phyloP scores from a whole-genome alignment of 2,113 vertebrate genomes.

The Gopherus evgoodei region DNA sequence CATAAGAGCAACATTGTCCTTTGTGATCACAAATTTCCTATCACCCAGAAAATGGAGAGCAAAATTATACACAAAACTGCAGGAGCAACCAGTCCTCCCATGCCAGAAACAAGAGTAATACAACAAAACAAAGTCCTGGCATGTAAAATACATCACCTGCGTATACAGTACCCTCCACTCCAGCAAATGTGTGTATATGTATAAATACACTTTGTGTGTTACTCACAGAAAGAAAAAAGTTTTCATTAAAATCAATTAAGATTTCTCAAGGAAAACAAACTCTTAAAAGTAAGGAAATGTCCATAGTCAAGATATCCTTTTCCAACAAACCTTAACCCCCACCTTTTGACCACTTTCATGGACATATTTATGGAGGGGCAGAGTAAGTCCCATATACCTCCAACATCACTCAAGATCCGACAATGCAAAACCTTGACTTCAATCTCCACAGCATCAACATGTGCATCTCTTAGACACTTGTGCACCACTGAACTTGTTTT shows the following conservation, averaged over 20 bases:
- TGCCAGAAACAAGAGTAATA: neutral
- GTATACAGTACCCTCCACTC: neutral
- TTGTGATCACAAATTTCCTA: conserved; percentile 94
- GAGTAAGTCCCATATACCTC: neutral
- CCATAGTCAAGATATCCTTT: neutral
- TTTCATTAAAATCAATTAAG: neutral
- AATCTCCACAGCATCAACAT: neutral
- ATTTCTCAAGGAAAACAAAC: neutral
- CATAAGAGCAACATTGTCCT: conserved; percentile 91
- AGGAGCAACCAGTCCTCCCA: neutral
- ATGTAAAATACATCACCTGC: neutral
- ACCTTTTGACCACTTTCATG: neutral
- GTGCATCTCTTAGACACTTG: neutral
- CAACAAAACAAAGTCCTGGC: neutral
- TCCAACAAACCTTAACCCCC: neutral
- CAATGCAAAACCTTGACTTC: neutral
- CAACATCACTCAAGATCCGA: neutral
- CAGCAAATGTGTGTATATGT: neutral
- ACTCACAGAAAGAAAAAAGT: neutral
- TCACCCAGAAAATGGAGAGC: rapidly evolving
- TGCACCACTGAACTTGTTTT: neutral
- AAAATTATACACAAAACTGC: neutral
- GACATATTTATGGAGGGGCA: neutral
- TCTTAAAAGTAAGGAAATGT: neutral
- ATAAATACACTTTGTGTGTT: rapidly evolving